These are phyloP conservation scores for Phalanger gymnotis DNA, from an alignment of 2,797 vertebrate genomes.

Conservation along the genomic window DNA sequence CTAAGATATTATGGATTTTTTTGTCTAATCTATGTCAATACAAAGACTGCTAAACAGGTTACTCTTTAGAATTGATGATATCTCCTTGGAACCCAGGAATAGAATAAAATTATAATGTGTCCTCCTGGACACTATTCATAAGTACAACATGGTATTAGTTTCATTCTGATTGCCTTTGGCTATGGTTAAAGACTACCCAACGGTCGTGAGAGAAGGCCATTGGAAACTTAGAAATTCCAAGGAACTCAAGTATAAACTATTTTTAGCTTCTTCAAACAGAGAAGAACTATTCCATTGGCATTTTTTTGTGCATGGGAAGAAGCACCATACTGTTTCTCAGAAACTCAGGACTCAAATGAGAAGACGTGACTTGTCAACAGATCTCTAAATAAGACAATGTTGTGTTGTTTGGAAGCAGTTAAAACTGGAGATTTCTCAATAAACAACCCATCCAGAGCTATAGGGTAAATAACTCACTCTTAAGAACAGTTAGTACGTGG, in stretches of 20 bases:
- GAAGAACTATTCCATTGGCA: not conserved
- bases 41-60: not conserved
- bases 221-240: not conserved
- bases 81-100: not conserved
- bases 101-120: accelerated
- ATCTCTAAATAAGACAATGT: not conserved
- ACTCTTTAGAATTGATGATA: not conserved
- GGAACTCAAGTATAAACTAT: not conserved
- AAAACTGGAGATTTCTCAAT: not conserved
- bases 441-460: not conserved
- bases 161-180: not conserved
- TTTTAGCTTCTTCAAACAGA: not conserved
- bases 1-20: not conserved
- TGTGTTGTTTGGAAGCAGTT: accelerated
- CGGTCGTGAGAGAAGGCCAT: not conserved
- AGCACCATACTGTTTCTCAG: not conserved
- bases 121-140: not conserved
- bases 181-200: not conserved
- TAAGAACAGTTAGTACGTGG: not conserved
- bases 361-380: not conserved
- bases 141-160: not conserved
- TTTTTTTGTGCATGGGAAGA: not conserved
- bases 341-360: not conserved
- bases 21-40: not conserved
- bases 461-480: not conserved